A percentile compares a stretch with the other conserved stretches of the same genome.
Conservation (phyloP, 2,797 vertebrate genomes). For the Chloroceryle amazona region DNA sequence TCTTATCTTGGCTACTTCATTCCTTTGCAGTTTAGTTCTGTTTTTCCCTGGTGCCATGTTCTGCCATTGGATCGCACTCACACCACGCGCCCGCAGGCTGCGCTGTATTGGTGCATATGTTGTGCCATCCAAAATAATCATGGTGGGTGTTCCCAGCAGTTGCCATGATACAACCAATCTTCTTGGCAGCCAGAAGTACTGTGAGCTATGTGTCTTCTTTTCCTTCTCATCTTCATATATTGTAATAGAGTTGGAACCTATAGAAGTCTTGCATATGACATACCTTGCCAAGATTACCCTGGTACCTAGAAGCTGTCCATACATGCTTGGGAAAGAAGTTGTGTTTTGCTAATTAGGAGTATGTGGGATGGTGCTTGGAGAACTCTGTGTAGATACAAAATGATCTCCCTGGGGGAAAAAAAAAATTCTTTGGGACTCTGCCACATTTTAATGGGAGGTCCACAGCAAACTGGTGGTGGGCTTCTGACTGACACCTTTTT, state of each 20-base stretch:
- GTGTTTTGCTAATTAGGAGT: neutral
- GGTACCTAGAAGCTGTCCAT: neutral
- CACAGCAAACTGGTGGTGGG: neutral
- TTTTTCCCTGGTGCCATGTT: neutral
- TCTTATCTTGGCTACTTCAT: neutral
- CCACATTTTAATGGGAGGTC: neutral
- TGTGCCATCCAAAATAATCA: neutral
- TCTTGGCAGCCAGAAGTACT: conserved; percentile 1
- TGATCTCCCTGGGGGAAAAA: neutral
- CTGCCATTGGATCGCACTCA: neutral
- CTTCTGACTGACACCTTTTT: neutral
- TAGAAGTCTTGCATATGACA: neutral
- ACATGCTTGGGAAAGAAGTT: neutral
- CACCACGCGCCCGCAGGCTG: neutral
- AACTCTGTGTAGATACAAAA: neutral
- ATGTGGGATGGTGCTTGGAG: neutral
- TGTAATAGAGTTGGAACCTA: neutral
- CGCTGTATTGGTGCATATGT: neutral
- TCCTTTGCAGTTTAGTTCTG: neutral
- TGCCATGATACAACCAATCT: neutral
- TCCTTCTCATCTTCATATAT: neutral
- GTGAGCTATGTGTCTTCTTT: neutral
- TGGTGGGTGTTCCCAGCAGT: neutral
- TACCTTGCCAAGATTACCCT: neutral
- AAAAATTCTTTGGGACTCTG: neutral